These are phyloP conservation scores for Ametastegia equiseti DNA, from an alignment of 2,888 invertebrate species.

Conservation along the genomic window DNA sequence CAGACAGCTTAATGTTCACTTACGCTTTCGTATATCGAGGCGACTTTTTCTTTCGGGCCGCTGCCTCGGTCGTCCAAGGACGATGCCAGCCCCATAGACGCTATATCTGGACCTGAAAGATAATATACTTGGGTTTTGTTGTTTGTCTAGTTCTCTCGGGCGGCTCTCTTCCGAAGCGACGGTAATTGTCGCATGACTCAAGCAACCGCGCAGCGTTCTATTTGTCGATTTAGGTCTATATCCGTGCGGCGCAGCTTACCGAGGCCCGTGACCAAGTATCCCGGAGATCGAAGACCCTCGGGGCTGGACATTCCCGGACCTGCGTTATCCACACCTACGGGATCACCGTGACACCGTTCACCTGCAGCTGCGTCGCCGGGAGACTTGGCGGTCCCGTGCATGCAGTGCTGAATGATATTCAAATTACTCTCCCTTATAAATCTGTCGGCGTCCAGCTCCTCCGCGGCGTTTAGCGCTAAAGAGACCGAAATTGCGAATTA, in stretches of 20 bases:
- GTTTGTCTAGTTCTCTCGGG: too few relatives aligned
- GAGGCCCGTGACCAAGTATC: conserved; percentile 16
- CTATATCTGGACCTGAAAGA: conserved; percentile 83
- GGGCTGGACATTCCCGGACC: background rate
- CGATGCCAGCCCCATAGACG: conserved; percentile 86
- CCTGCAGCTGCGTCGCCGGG: conserved; percentile 56
- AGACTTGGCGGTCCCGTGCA: conserved; percentile 70
- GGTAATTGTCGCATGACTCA: background rate
- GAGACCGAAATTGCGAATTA: too few relatives aligned
- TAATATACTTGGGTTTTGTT: too few relatives aligned
- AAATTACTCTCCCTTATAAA: conserved; percentile 77
- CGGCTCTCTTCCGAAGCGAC: too few relatives aligned
- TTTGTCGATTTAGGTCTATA: background rate
- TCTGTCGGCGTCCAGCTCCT: conserved; percentile 71
- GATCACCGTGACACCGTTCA: conserved; percentile 23
- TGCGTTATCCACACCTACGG: background rate
- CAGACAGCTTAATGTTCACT: conserved; percentile 45
- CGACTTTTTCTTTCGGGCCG: conserved; percentile 54
- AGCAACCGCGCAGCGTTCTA: background rate
- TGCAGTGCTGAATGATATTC: conserved; percentile 74
- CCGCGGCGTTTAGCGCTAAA: conserved; percentile 55
- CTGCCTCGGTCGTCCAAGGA: conserved; percentile 76
- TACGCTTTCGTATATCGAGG: conserved; percentile 59
- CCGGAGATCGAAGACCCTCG: background rate
- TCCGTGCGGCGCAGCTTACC: background rate